Evolutionary conservation across 1,140 invertebrate species (phyloP).

Genomic region (Aphelenchoides avenae): DNA sequence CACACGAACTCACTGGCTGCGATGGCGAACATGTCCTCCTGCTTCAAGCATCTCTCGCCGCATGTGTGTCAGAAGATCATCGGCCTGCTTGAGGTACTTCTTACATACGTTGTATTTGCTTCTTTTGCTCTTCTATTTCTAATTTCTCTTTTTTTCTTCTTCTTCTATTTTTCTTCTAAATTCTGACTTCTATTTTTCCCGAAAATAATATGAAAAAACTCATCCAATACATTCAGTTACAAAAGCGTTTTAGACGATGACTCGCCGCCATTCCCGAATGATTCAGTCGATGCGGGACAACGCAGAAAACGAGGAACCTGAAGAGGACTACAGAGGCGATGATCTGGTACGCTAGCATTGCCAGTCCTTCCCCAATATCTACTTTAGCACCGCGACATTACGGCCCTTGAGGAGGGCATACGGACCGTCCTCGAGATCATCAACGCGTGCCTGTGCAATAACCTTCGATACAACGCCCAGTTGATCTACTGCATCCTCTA

Average conservation of each 20-base stretch:
- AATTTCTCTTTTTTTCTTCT: too few species aligned
- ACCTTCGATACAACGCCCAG: conserved; percentile 84
- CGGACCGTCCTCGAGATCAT: conserved; percentile 64
- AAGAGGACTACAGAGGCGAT: conserved; percentile 9
- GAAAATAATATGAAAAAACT: too few species aligned
- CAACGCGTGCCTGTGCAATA: conserved; percentile 38
- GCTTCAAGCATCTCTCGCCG: conserved; percentile 86
- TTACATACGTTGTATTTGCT: too few species aligned
- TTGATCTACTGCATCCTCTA: conserved; percentile 92
- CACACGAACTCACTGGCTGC: conserved; percentile 95
- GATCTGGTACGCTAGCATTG: too few species aligned
- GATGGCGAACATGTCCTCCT: conserved; percentile 92
- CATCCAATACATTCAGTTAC: too few species aligned
- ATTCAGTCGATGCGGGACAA: conserved; percentile 49
- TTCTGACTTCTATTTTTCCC: too few species aligned
- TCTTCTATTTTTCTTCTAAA: too few species aligned
- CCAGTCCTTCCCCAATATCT: too few species aligned
- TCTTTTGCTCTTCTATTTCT: too few species aligned
- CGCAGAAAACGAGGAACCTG: conserved; percentile 47
- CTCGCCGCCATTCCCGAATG: conserved; percentile 46
- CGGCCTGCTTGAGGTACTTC: conserved; percentile 55
- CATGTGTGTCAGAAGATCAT: conserved; percentile 82
- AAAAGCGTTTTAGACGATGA: conserved; percentile 30
- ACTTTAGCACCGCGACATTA: conserved; percentile 81
- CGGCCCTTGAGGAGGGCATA: conserved; percentile 91